These are phyloP conservation scores for Chelon auratus DNA, from an alignment of 2,797 vertebrate genomes.

Conservation along the genomic window DNA sequence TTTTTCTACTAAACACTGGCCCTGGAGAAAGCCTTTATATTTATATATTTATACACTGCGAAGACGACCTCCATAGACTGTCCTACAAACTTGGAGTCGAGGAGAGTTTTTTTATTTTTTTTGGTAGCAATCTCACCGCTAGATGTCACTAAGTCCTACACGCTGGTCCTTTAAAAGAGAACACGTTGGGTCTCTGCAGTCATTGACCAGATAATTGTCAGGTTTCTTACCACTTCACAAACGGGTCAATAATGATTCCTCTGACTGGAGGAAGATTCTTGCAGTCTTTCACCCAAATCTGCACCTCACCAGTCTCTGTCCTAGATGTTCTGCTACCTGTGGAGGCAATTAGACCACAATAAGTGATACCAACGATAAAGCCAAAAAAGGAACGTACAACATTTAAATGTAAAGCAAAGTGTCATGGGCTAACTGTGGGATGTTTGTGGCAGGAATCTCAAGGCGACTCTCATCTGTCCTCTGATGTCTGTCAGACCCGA, in stretches of 20 bases:
- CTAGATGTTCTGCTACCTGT: slow-evolving; percentile 82
- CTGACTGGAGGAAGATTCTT: slow-evolving; percentile 87
- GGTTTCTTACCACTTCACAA: slow-evolving; percentile 93
- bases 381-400: neutral
- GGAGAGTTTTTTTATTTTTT: too few relatives aligned
- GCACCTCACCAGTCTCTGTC: slow-evolving; percentile 89
- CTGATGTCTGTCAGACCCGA: slow-evolving; percentile 75
- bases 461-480: slow-evolving; percentile 91
- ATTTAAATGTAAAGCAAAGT: neutral
- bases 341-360: slow-evolving; percentile 14
- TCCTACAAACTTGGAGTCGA: too few relatives aligned
- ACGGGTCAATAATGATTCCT: slow-evolving; percentile 89
- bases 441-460: slow-evolving; percentile 88
- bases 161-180: neutral
- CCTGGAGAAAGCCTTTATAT: too few relatives aligned
- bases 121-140: too few relatives aligned
- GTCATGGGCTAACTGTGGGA: slow-evolving; percentile 79
- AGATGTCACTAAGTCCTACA: too few relatives aligned
- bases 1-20: too few relatives aligned
- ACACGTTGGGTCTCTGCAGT: neutral
- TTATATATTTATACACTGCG: too few relatives aligned
- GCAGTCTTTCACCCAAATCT: slow-evolving; percentile 97
- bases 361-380: neutral
- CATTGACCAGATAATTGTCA: neutral
- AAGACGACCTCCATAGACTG: too few relatives aligned